phyloP scores from a whole-genome alignment of 2,888 invertebrate species.

The Eupithecia tripunctaria region DNA sequence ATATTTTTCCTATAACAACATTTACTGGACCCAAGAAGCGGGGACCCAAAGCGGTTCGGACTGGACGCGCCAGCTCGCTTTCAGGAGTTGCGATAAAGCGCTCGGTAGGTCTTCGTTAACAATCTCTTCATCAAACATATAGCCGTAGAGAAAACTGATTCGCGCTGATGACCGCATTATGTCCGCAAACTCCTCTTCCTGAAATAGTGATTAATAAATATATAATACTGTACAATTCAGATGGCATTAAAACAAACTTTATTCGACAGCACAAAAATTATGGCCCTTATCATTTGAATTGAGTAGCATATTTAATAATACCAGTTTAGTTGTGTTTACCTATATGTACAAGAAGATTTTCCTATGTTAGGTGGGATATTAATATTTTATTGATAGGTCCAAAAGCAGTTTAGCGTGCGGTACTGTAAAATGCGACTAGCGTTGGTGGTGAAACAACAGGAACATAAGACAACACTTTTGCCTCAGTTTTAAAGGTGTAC shows the following conservation, averaged over 20 bases:
- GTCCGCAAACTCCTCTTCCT: constrained; percentile 96
- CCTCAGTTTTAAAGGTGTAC: background rate
- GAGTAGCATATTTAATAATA: background rate
- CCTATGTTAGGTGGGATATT: background rate
- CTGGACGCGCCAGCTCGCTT: constrained; percentile 93
- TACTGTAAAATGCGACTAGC: background rate
- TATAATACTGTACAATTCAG: background rate
- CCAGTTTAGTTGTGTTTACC: background rate
- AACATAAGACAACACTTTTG: background rate
- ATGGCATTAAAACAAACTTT: background rate
- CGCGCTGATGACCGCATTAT: constrained; percentile 93
- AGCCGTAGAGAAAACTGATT: constrained; percentile 96
- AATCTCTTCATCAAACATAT: constrained; percentile 96
- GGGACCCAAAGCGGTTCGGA: constrained; percentile 98
- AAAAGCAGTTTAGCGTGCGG: background rate
- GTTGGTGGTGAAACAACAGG: background rate
- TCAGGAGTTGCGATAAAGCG: constrained; percentile 93
- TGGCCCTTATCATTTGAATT: background rate
- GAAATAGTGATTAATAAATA: constrained; percentile 35
- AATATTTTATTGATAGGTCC: background rate
- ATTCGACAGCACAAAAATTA: background rate
- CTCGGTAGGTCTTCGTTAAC: constrained; percentile 95
- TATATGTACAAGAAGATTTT: background rate
- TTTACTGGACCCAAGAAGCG: constrained; percentile 95
- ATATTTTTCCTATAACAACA: background rate